phyloP scores from a whole-genome alignment of 2,797 vertebrate genomes.

The Onychomys torridus region DNA sequence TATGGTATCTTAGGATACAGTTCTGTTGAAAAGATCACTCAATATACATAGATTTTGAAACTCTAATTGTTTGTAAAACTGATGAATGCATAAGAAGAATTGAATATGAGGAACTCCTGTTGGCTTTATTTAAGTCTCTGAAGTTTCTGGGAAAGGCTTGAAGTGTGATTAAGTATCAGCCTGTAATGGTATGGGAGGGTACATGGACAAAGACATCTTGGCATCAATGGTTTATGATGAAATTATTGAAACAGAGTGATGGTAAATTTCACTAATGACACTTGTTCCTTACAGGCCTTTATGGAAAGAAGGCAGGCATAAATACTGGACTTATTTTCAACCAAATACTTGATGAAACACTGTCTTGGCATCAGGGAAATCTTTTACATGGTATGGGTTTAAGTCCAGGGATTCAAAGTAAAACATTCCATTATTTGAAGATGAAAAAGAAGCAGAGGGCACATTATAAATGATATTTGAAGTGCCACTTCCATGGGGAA shows the following conservation, averaged over 20 bases:
- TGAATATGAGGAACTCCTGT: not conserved
- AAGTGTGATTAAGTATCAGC: not conserved
- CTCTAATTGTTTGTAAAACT: not conserved
- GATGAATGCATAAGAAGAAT: not conserved
- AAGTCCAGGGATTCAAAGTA: not conserved
- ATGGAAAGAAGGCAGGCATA: not conserved
- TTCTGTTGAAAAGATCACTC: not conserved
- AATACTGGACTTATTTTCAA: not conserved
- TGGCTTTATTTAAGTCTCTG: not conserved
- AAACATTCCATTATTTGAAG: not conserved
- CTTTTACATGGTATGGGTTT: not conserved
- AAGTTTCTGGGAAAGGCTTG: not conserved
- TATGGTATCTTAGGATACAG: not conserved
- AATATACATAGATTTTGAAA: not conserved
- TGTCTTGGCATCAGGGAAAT: not conserved
- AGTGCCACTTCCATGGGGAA: not conserved
- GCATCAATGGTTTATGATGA: too few species aligned
- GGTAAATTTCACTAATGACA: not conserved
- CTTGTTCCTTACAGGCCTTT: not conserved
- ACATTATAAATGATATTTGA: not conserved
- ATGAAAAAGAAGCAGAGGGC: not conserved
- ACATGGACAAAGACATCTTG: not conserved
- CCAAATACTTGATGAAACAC: constrained; percentile 7
- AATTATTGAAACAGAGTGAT: not conserved
- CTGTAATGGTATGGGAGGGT: rapidly evolving